Conservation (phyloP, 2,113 vertebrate genomes). For the Tychaedon coryphoeus region DNA sequence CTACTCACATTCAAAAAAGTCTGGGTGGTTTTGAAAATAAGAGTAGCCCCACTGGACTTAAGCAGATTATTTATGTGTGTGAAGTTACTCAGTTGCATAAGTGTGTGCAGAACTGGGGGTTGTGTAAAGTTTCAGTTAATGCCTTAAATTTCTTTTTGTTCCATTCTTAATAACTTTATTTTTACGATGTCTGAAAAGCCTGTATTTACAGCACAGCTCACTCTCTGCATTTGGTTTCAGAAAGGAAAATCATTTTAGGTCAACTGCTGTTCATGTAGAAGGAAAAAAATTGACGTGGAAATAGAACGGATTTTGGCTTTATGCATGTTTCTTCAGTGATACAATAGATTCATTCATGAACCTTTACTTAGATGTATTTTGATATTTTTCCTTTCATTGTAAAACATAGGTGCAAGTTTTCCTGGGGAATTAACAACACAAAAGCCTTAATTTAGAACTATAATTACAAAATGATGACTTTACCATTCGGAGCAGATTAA, state of each 20-base stretch:
- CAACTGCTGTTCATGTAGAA: background rate
- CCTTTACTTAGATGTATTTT: background rate
- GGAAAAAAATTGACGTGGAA: background rate
- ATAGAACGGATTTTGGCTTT: background rate
- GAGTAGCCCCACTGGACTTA: background rate
- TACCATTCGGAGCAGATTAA: background rate
- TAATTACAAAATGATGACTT: constrained; percentile 51
- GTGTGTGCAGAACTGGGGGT: background rate
- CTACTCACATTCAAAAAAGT: background rate
- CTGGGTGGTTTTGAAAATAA: background rate
- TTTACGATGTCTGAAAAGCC: background rate
- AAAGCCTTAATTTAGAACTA: constrained; percentile 20
- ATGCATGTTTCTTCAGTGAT: background rate
- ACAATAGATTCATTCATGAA: constrained; percentile 17
- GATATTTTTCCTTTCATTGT: constrained; percentile 12
- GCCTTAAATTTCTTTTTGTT: background rate
- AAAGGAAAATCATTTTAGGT: background rate
- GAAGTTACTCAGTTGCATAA: background rate
- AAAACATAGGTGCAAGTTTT: background rate
- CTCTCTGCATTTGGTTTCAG: background rate
- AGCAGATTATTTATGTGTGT: constrained; percentile 2
- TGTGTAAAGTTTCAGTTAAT: constrained; percentile 16
- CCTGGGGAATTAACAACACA: background rate
- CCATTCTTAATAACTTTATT: background rate
- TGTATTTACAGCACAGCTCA: background rate